Evolutionary conservation across 2,888 invertebrate genomes (phyloP).

Genomic region (Petrolisthes manimaculis): DNA sequence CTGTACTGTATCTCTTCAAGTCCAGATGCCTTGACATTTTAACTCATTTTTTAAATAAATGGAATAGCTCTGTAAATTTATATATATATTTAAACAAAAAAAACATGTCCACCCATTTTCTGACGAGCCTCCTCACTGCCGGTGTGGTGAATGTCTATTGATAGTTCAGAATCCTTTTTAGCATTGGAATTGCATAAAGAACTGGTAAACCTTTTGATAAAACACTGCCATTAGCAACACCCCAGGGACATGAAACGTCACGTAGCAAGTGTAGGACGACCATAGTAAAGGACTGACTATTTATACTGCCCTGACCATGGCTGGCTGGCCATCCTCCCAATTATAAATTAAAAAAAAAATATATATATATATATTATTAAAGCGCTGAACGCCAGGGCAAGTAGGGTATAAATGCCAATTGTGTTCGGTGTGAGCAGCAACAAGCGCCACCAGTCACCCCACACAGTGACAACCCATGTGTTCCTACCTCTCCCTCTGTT

Average conservation of each 20-base stretch:
- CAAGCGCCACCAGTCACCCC: constrained; percentile 39
- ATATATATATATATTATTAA: background rate
- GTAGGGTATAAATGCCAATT: constrained; percentile 38
- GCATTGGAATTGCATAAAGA: constrained; percentile 44
- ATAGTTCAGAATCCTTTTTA: constrained; percentile 46
- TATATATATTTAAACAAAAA: background rate
- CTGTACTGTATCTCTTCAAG: constrained; percentile 34
- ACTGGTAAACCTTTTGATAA: constrained; percentile 45
- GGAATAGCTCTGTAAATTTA: background rate
- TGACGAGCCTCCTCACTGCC: constrained; percentile 60
- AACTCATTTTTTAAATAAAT: constrained; percentile 10
- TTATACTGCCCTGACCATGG: constrained; percentile 45
- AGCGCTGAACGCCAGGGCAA: constrained; percentile 22
- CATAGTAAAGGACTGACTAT: constrained; percentile 34
- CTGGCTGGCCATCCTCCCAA: constrained; percentile 42
- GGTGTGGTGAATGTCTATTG: constrained; percentile 50
- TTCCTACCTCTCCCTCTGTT: constrained; percentile 57
- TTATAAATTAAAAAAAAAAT: constrained; percentile 1
- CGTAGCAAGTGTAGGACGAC: constrained; percentile 56
- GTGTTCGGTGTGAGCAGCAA: constrained; percentile 37
- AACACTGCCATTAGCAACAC: constrained; percentile 61
- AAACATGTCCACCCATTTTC: constrained; percentile 44
- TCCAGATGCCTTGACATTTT: constrained; percentile 32
- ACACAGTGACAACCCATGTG: constrained; percentile 50
- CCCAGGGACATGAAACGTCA: constrained; percentile 60